Evolutionary conservation across 2,113 vertebrate species (phyloP).

Genomic region (Arvicanthis niloticus): DNA sequence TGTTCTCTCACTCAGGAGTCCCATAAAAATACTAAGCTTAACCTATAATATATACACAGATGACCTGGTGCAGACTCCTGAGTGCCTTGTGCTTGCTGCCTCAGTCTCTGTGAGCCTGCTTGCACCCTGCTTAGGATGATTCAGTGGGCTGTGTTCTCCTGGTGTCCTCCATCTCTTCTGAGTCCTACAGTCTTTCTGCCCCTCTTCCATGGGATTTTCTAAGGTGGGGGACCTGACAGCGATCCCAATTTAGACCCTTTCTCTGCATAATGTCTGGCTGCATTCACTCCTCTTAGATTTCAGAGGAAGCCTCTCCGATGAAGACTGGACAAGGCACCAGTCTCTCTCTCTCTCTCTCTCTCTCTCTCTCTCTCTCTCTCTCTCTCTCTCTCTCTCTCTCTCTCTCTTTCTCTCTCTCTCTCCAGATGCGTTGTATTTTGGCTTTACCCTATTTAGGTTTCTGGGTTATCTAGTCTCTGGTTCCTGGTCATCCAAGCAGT

Average conservation of each 20-base stretch:
- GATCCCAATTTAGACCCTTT: neutral
- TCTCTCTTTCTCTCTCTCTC: too few relatives aligned
- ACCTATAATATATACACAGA: too few relatives aligned
- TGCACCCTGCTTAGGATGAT: neutral
- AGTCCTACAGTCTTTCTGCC: neutral
- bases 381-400: too few relatives aligned
- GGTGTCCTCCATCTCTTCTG: neutral
- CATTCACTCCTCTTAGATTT: neutral
- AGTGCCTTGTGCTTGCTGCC: neutral
- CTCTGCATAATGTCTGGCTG: neutral
- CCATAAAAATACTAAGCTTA: neutral
- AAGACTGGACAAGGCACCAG: neutral
- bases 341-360: neutral
- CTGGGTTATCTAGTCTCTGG: neutral
- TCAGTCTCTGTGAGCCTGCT: neutral
- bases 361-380: too few relatives aligned
- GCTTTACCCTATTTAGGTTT: neutral
- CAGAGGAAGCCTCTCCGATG: neutral
- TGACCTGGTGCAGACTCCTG: neutral
- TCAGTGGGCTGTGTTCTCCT: neutral
- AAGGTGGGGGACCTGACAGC: too few relatives aligned
- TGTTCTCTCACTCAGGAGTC: neutral
- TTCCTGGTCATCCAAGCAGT: neutral
- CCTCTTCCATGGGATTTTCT: neutral
- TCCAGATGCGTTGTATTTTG: neutral